Evolutionary conservation across 2,888 invertebrate genomes (phyloP).

Genomic region (Dugesia japonica): DNA sequence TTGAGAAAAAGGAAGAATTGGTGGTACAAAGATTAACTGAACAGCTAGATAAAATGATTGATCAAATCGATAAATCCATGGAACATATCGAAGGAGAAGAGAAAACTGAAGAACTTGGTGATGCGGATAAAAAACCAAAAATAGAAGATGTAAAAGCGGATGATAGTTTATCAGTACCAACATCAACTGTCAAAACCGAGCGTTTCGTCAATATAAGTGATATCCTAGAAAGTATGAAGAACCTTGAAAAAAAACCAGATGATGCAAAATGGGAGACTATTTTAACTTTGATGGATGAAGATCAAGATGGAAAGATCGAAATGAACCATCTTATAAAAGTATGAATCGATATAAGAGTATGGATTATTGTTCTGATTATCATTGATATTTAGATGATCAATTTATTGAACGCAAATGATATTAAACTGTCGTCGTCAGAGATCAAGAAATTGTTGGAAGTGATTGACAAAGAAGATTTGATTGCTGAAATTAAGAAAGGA

Average conservation of each 20-base stretch:
- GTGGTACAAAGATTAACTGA: not conserved
- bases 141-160: not conserved
- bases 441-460: constrained; percentile 69
- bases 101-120: not conserved
- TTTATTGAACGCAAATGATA: constrained; percentile 72
- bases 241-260: constrained; percentile 66
- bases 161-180: constrained; percentile 46
- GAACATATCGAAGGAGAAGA: not conserved
- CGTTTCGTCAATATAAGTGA: constrained; percentile 62
- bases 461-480: constrained; percentile 59
- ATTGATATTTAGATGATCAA: constrained; percentile 61
- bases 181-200: not conserved
- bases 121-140: constrained; percentile 44
- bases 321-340: constrained; percentile 84
- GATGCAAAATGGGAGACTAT: constrained; percentile 61
- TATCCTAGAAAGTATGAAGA: constrained; percentile 65
- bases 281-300: constrained; percentile 64
- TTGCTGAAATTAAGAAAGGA: not conserved
- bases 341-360: constrained; percentile 36
- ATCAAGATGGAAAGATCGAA: constrained; percentile 79
- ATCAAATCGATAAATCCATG: not conserved
- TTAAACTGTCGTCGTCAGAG: constrained; percentile 60
- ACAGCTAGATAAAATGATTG: not conserved
- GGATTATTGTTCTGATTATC: not conserved
- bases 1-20: not conserved